These are phyloP conservation scores for Thamnophis sirtalis DNA, from an alignment of 2,113 vertebrate genomes.

Conservation along the genomic window DNA sequence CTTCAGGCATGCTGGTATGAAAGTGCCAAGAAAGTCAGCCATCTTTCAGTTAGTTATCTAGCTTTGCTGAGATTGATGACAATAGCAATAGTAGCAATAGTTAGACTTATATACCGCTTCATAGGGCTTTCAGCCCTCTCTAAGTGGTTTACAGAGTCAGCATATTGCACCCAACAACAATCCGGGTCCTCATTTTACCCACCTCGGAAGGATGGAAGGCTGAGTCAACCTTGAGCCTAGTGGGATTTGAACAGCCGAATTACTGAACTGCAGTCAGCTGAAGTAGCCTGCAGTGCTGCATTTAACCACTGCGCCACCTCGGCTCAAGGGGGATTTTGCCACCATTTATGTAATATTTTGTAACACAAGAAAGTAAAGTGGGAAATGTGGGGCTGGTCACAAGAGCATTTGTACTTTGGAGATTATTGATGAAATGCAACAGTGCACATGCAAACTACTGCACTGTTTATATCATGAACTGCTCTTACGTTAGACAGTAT, in stretches of 20 bases:
- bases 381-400: background rate
- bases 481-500: background rate
- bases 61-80: background rate
- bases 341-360: background rate
- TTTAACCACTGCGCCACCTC: no score
- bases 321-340: background rate
- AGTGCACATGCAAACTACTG: background rate
- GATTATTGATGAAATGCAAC: background rate
- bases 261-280: no score
- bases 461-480: slow-evolving; percentile 1
- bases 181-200: no score
- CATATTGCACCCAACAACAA: no score
- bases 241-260: no score
- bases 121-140: no score
- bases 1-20: background rate
- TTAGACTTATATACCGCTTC: no score
- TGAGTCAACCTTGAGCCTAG: no score
- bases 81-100: no score
- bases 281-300: no score
- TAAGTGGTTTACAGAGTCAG: no score
- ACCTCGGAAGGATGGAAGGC: no score
- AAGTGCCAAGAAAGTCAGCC: background rate
- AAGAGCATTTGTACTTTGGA: background rate
- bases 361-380: background rate
- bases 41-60: background rate